Percentiles rank a stretch among this genome's conserved stretches.
Conservation (phyloP, 2,797 vertebrate genomes). For the Malurus leucopterus region DNA sequence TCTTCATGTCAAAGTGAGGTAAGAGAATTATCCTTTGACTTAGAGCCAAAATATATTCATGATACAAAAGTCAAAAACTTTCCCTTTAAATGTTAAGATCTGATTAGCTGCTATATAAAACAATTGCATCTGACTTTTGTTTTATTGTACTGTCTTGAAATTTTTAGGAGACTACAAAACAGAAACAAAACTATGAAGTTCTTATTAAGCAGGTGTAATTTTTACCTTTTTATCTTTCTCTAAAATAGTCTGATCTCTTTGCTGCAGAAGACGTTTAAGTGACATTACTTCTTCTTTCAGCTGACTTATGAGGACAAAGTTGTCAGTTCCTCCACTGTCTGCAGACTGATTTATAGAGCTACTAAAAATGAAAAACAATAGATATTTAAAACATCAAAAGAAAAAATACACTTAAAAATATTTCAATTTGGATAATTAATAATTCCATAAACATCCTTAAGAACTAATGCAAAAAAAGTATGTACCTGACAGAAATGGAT, state of each 20-base stretch:
- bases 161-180: neutral
- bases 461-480: conserved; percentile 73
- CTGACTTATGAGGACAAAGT: conserved; percentile 98
- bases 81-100: neutral
- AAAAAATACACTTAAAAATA: neutral
- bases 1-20: neutral
- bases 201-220: neutral
- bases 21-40: neutral
- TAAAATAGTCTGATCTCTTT: conserved; percentile 95
- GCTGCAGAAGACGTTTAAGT: conserved; percentile 94
- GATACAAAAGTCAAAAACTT: neutral
- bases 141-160: neutral
- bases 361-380: conserved; percentile 72
- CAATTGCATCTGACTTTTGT: neutral
- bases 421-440: conserved; percentile 64
- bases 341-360: conserved; percentile 98
- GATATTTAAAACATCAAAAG: conserved; percentile 27
- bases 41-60: neutral
- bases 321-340: conserved; percentile 98
- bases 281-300: conserved; percentile 99
- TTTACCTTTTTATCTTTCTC: conserved; percentile 97
- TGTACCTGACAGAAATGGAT: conserved; percentile 77
- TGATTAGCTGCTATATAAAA: neutral
- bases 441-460: conserved; percentile 74
- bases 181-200: neutral